Evolutionary conservation across 2,113 vertebrate species (phyloP), one percentile per base, ranked within the genome.

Genomic region (Ctenomys sociabilis): DNA sequence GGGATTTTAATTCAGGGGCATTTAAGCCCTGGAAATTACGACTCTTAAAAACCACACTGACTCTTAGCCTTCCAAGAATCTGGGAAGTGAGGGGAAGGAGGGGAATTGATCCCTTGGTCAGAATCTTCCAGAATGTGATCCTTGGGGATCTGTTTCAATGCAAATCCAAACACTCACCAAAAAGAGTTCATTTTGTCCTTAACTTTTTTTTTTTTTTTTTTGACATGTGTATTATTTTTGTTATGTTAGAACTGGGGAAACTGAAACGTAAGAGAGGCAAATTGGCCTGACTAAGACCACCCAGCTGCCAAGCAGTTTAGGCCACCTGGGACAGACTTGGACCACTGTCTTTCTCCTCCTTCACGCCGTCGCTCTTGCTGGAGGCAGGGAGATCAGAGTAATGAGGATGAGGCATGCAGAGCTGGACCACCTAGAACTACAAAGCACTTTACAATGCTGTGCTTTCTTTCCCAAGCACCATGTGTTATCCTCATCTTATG

Each of bases 341-440:
- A 14, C 19, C 16, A 16, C 40, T 59, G 72, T 14, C 45, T 21
- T 16, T 64, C 24, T 52, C 66, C 32, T 13, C 17, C n/a, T 80
- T 75, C 21, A 43, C 66, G 52, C 24, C 21, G 7, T 12, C 17
- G 3, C 59, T 68, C 40, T 72, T 84, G 68, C 35, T 9, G 9
- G 45, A 59, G n/a, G 32, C 14, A 59, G 21, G 45, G 13, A 2
- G 21, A 59, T 35, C 13, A 30, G 43, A 37, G 52, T 43, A 52
- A n/a, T 24, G 52, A 30, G 4, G 28, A 17, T 9, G n/a, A 28
- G 43, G 9, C 10, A 0, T 8, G 7, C 30, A 7, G 16, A 0
- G 32, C 13, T 7, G 28, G 63, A 63, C 14, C 57, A 80, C 35
- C 37, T 30, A 4, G 6, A 81, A 49, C 54, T 37, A 16, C 22